These are phyloP conservation scores for Andrena bicolor DNA, from an alignment of 2,888 invertebrate species.

Conservation along the genomic window DNA sequence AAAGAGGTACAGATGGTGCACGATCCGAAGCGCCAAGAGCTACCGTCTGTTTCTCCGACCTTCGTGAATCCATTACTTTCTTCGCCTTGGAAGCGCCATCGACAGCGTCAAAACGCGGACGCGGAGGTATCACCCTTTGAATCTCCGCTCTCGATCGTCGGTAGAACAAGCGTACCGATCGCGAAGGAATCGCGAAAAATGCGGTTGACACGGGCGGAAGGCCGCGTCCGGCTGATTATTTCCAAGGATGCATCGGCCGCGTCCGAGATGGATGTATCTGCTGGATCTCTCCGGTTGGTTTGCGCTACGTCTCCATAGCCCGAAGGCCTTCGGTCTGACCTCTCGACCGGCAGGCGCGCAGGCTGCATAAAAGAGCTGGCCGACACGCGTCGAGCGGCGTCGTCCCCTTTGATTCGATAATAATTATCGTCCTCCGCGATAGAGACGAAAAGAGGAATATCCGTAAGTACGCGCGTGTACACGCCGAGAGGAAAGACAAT, in stretches of 20 bases:
- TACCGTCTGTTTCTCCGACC: background rate
- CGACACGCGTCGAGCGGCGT: slow-evolving; percentile 49
- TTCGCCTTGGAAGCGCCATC: background rate
- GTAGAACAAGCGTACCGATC: background rate
- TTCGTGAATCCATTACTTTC: slow-evolving; percentile 3
- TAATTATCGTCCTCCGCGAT: slow-evolving; percentile 66
- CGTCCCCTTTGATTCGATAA: slow-evolving; percentile 68
- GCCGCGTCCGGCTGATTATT: slow-evolving; percentile 66
- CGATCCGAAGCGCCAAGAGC: no score
- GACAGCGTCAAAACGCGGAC: slow-evolving; percentile 14
- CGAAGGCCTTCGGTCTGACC: slow-evolving; percentile 64
- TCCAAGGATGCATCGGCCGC: slow-evolving; percentile 67
- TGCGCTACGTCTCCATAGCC: slow-evolving; percentile 63
- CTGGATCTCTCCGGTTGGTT: slow-evolving; percentile 66
- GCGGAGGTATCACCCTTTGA: slow-evolving; percentile 5
- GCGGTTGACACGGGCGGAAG: slow-evolving; percentile 61
- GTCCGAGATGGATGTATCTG: slow-evolving; percentile 63
- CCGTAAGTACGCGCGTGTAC: slow-evolving; percentile 14
- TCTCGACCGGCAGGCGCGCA: slow-evolving; percentile 57
- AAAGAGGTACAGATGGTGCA: background rate
- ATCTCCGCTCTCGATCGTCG: slow-evolving; percentile 5
- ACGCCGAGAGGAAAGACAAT: slow-evolving; percentile 53
- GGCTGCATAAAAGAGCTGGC: slow-evolving; percentile 49
- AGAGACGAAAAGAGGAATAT: slow-evolving; percentile 14
- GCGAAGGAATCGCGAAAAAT: slow-evolving; percentile 33